Evolutionary conservation across 2,888 invertebrate species (phyloP), one percentile per base, ranked within the genome.

Genomic region (Orthosia incerta): DNA sequence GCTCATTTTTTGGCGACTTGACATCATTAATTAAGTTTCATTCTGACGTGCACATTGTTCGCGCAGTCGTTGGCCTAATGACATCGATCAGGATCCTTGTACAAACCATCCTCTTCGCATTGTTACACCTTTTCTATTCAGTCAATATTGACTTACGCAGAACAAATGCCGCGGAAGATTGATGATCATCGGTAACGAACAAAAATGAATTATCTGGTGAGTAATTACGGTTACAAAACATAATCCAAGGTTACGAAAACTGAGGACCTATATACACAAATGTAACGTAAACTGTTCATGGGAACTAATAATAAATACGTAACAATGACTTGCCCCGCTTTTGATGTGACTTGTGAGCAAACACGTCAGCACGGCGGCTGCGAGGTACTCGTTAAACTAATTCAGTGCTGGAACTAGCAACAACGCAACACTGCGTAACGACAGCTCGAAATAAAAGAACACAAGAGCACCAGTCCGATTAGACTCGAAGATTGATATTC

Each of bases 371-470:
- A 89, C 89, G 77, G 88, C 89, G 89, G 91, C 91, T 87, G 89
- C 88, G 90, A 92, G 89, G 88, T 90, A 92, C 92, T 95, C 95
- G 94, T 95, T 94, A 95, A 96, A 94, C 93, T 94, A 95, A 95
- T 94, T 95, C 92, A 93, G 92, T 89, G 85, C 68, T 76, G 55
- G 88, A 74, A 85, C 77, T 72, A 79, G 73, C 70, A 70, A 79
- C 74, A 77, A 68, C 68, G 56, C 72, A 78, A 70, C 65, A 57
- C 55, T 46, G 71, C 71, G 62, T 74, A 76, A 71, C 82, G 64
- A 82, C 74, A 70, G 79, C 68, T 75, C 55, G 31, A 72, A 86
- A 87, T 77, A 80, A 74, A 79, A 78, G 56, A 79, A 51, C 71
- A 74, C 56, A 74, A 74, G 20, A 74, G 45, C 55, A 71, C 26